Evolutionary conservation across 2,797 vertebrate species (phyloP).

Genomic region (Hippocampus kuda): DNA sequence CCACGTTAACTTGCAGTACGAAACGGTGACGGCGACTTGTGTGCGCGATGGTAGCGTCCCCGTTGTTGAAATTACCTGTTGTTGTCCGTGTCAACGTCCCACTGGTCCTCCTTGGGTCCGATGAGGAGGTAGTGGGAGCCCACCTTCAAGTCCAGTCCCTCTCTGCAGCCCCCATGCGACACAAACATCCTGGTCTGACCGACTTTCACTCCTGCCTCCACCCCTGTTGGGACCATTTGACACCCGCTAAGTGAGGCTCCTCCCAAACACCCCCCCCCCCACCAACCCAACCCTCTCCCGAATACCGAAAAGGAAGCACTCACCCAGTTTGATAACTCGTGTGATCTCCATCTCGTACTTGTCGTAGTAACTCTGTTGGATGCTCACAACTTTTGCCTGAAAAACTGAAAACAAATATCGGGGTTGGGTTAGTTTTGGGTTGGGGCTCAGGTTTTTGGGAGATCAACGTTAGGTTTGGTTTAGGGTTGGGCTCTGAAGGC

Average conservation of each 20-base stretch:
- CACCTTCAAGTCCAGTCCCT: slow-evolving; percentile 38
- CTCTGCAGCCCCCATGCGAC: slow-evolving; percentile 62
- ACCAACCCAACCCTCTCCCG: too few relatives aligned
- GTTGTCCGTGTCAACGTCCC: slow-evolving; percentile 43
- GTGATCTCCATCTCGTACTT: slow-evolving; percentile 64
- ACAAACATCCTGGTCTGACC: slow-evolving; percentile 57
- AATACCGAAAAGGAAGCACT: slow-evolving; percentile 11
- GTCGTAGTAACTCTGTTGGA: slow-evolving; percentile 60
- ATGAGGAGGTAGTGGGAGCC: slow-evolving; percentile 65
- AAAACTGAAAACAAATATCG: slow-evolving; percentile 55
- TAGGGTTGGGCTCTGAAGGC: too few relatives aligned
- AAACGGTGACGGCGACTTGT: too few relatives aligned
- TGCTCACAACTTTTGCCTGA: slow-evolving; percentile 52
- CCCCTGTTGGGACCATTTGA: slow-evolving; percentile 34
- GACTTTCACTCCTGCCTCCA: slow-evolving; percentile 42
- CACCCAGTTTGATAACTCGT: slow-evolving; percentile 63
- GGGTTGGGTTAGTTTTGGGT: background rate
- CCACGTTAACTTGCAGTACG: too few relatives aligned
- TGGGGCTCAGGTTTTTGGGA: too few relatives aligned
- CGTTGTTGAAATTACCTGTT: slow-evolving; percentile 34
- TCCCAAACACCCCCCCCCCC: background rate
- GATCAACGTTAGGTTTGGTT: too few relatives aligned
- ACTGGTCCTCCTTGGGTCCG: slow-evolving; percentile 54
- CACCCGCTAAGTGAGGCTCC: background rate
- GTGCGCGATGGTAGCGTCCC: too few relatives aligned